phyloP scores from a whole-genome alignment of 2,888 invertebrate species.

The Sericinus montela region DNA sequence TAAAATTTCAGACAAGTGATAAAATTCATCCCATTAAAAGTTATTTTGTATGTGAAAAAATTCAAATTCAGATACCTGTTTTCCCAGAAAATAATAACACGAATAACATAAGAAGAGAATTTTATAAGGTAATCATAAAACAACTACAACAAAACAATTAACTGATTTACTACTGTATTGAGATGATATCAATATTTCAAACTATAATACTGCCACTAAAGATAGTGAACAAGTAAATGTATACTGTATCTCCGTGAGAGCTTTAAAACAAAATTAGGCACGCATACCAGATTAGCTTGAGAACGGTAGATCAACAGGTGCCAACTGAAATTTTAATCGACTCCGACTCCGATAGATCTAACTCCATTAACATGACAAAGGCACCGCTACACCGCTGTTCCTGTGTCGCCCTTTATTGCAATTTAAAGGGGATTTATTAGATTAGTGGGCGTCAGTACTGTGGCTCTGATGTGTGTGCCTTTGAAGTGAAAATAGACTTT shows the following conservation, averaged over 20 bases:
- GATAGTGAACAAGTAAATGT: too few species aligned
- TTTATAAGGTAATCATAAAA: too few species aligned
- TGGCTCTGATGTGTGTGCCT: not conserved
- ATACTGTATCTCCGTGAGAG: not conserved
- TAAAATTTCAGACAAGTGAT: too few species aligned
- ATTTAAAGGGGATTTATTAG: conserved; percentile 20
- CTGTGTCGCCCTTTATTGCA: conserved; percentile 23
- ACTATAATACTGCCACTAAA: too few species aligned
- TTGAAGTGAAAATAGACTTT: not conserved
- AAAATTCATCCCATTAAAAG: too few species aligned
- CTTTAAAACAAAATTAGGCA: not conserved
- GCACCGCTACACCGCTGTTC: conserved; percentile 19
- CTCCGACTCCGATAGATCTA: conserved; percentile 6
- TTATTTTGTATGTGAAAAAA: too few species aligned
- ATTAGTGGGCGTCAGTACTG: conserved; percentile 5
- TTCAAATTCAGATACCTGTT: too few species aligned
- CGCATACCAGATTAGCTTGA: not conserved
- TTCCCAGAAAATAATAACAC: too few species aligned
- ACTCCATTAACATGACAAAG: conserved; percentile 30
- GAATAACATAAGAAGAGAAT: too few species aligned
- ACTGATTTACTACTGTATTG: too few species aligned
- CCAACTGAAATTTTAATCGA: conserved; percentile 15
- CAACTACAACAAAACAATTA: too few species aligned
- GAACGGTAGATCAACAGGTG: conserved; percentile 15
- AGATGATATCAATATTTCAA: too few species aligned